Conservation (phyloP, 2,797 vertebrate genomes). For the Sebastes wilsoni region DNA sequence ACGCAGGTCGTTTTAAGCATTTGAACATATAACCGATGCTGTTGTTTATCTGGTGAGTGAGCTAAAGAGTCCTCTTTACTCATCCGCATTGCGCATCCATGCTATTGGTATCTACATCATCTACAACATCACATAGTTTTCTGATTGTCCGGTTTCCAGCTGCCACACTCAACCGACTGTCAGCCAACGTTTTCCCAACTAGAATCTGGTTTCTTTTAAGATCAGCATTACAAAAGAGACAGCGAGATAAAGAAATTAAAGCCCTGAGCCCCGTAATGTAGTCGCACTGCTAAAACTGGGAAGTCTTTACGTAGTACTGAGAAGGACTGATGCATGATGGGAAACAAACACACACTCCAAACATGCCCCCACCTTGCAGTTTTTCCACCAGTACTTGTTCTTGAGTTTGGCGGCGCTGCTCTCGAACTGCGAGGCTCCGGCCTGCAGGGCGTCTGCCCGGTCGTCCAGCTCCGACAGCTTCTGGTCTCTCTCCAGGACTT, state of each 20-base stretch:
- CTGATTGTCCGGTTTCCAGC: too few relatives aligned
- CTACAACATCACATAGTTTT: too few relatives aligned
- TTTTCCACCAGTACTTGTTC: constrained; percentile 96
- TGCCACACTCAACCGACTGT: too few relatives aligned
- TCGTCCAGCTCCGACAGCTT: constrained; percentile 90
- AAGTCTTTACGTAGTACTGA: background rate
- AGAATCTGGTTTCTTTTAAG: background rate
- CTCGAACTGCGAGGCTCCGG: constrained; percentile 89
- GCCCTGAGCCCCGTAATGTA: background rate
- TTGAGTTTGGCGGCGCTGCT: constrained; percentile 92
- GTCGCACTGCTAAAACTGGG: background rate
- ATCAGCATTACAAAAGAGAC: background rate
- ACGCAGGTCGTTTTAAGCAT: too few relatives aligned
- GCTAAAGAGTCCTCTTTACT: too few relatives aligned
- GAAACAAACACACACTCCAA: background rate
- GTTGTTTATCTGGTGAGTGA: too few relatives aligned
- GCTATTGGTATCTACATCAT: too few relatives aligned
- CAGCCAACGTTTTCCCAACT: too few relatives aligned
- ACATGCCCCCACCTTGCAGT: constrained; percentile 85
- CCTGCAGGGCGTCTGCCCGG: constrained; percentile 90
- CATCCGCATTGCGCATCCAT: too few relatives aligned
- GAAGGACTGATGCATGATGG: background rate
- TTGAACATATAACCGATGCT: too few relatives aligned
- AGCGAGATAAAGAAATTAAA: background rate
- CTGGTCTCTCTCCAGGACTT: constrained; percentile 90